Conservation (phyloP, 1,140 invertebrate genomes). For the Charaxes varanes region DNA sequence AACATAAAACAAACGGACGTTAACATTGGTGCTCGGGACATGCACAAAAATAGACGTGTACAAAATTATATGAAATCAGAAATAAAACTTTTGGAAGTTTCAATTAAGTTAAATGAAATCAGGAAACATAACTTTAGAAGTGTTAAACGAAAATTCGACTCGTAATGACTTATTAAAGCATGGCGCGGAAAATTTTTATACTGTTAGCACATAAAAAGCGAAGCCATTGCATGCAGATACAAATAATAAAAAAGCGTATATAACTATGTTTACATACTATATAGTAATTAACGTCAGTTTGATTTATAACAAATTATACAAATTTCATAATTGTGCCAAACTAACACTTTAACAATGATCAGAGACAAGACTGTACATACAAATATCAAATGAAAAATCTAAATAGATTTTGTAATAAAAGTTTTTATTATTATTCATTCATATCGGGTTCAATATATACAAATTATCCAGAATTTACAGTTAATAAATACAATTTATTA, state of each 20-base stretch:
- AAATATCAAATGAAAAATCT: slow-evolving; percentile 57
- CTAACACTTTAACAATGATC: slow-evolving; percentile 31
- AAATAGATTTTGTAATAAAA: slow-evolving; percentile 67
- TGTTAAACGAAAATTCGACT: too few relatives aligned
- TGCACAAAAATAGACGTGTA: slow-evolving; percentile 51
- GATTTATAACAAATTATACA: slow-evolving; percentile 26
- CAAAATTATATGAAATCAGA: slow-evolving; percentile 71
- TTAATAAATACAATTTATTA: slow-evolving; percentile 56
- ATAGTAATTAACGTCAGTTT: slow-evolving; percentile 44
- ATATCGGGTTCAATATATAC: slow-evolving; percentile 71
- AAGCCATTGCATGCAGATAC: slow-evolving; percentile 56
- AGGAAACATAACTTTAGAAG: slow-evolving; percentile 8
- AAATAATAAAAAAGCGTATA: slow-evolving; percentile 31
- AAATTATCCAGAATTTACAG: slow-evolving; percentile 71
- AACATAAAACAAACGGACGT: slow-evolving; percentile 41
- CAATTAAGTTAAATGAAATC: slow-evolving; percentile 17
- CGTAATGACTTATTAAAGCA: too few relatives aligned
- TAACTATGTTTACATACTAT: slow-evolving; percentile 24
- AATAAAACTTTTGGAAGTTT: slow-evolving; percentile 10
- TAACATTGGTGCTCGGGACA: slow-evolving; percentile 31
- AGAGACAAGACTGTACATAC: slow-evolving; percentile 58
- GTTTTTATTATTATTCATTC: slow-evolving; percentile 66
- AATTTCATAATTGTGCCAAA: slow-evolving; percentile 4
- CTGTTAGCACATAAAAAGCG: slow-evolving; percentile 32
- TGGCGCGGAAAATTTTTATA: too few relatives aligned